Conservation (phyloP, 1,140 invertebrate species). For the Anastrepha ludens region DNA sequence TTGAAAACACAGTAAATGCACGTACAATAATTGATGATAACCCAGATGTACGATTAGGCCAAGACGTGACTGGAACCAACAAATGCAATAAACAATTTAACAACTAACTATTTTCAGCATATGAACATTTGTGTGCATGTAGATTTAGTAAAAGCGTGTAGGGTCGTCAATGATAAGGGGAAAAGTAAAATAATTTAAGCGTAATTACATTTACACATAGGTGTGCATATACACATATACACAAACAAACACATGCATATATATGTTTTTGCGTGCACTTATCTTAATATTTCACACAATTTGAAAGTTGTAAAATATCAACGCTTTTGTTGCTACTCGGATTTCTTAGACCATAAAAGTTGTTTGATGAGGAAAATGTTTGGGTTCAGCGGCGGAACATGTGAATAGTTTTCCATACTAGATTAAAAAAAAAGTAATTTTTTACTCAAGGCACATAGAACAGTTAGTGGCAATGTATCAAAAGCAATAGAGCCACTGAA, state of each 20-base stretch:
- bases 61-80: constrained; percentile 36
- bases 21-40: constrained; percentile 28
- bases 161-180: neutral
- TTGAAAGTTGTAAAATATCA: neutral
- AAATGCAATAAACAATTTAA: constrained; percentile 22
- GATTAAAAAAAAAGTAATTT: too few relatives aligned
- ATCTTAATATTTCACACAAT: neutral
- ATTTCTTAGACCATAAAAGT: neutral
- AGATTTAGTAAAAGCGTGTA: neutral
- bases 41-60: constrained; percentile 8
- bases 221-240: too few relatives aligned
- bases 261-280: neutral
- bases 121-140: neutral
- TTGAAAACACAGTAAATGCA: neutral
- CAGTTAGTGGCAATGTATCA: too few relatives aligned
- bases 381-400: neutral
- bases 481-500: too few relatives aligned
- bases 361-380: neutral
- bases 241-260: too few relatives aligned
- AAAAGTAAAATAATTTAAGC: neutral
- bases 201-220: neutral
- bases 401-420: neutral
- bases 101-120: neutral
- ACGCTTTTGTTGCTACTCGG: neutral
- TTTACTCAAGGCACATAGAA: too few relatives aligned